Evolutionary conservation across 2,888 invertebrate species (phyloP), one percentile per base, ranked within the genome.

Genomic region (Periphyllus acericola): DNA sequence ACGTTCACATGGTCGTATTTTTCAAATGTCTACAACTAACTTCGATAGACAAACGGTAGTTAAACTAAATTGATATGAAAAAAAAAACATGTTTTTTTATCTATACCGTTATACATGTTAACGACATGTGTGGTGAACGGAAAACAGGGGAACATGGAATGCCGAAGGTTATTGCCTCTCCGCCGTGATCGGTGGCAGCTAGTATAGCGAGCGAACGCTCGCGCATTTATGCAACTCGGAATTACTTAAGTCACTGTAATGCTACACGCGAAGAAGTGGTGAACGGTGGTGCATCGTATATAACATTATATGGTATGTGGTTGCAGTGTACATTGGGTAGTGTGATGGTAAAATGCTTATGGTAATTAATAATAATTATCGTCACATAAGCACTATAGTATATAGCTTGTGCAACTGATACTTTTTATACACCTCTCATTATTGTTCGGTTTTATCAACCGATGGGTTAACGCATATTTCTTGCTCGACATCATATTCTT

Each of bases 161-260:
- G 72, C 80, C 55, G 87, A 87, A 87, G 87, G 87, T 87, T 87
- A 87, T 80, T 87, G 87, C 87, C 87, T 74, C 87, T 74, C 60
- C 72, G 32, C 71, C 6, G 9, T 36, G 55, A 29, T 32, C 34
- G n/a, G 14, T 14, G 74, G 83, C 32, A 40, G 55, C n/a, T n/a
- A 11, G 46, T 34, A 60, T 19, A 79, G 3, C 52, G 60, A 60
- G n/a, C 6, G 11, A 32, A 17, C 29, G 74, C 72, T 29, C 52
- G 46, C 74, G 21, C 34, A 60, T 60, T 21, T 80, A 80, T 21
- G 21, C 36, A 75, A 75, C 66, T 55, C 74, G 76, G 60, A 84
- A 84, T 83, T 75, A 60, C 40, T 71, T 55, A 29, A 71, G 71
- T 71, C 11, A 29, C 71, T 5, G 71, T 71, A 71, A 71, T 71